These are phyloP conservation scores for Agrypnia vestita DNA, from an alignment of 1,140 invertebrate species.

Conservation along the genomic window DNA sequence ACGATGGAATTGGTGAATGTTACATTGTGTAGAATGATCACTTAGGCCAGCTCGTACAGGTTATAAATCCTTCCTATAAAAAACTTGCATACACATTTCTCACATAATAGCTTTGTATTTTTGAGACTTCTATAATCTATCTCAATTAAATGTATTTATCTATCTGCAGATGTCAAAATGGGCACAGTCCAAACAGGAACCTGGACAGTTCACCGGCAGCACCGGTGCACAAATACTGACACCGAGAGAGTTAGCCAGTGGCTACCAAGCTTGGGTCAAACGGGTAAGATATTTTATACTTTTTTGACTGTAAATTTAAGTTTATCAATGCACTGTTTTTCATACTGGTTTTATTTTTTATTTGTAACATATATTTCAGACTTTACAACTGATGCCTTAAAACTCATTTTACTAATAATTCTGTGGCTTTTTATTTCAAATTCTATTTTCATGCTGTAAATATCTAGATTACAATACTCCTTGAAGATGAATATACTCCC, in stretches of 20 bases:
- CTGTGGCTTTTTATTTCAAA: not conserved
- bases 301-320: not conserved
- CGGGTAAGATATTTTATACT: slow-evolving; percentile 78
- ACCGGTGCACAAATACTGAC: slow-evolving; percentile 89
- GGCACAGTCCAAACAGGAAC: slow-evolving; percentile 68
- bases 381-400: too few species aligned
- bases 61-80: too few species aligned
- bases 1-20: too few species aligned
- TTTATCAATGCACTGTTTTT: not conserved
- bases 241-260: slow-evolving; percentile 87
- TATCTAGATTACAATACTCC: not conserved
- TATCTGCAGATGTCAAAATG: slow-evolving; percentile 69
- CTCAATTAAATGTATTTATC: not conserved
- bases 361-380: not conserved
- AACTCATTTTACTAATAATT: not conserved
- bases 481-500: too few species aligned
- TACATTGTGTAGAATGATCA: too few species aligned
- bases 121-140: too few species aligned
- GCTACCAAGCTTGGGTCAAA: slow-evolving; percentile 94
- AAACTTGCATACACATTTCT: too few species aligned
- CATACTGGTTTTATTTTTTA: too few species aligned
- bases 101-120: too few species aligned
- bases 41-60: too few species aligned
- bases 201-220: slow-evolving; percentile 90
- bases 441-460: not conserved